A percentile compares a stretch with the other conserved stretches of the same genome.
These are phyloP conservation scores for Sphenopsis melanotis DNA, from an alignment of 2,797 vertebrate genomes.

Conservation along the genomic window DNA sequence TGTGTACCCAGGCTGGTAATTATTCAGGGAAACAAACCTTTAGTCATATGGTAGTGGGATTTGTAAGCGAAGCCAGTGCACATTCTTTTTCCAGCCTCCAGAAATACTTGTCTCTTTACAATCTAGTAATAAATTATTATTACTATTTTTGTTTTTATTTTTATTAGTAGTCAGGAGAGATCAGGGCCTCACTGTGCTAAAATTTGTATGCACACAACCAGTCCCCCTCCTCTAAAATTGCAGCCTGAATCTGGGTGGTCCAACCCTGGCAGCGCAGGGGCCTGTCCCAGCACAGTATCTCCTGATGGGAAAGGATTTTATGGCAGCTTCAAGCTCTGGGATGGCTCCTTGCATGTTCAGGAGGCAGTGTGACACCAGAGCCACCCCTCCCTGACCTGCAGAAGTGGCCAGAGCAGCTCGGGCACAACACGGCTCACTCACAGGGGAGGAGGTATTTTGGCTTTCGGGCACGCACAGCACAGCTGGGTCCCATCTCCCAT, in stretches of 20 bases:
- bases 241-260: slow-evolving; percentile 37
- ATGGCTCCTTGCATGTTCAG: fast-evolving
- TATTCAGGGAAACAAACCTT: background rate
- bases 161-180: slow-evolving; percentile 28
- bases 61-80: background rate
- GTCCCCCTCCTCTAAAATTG: background rate
- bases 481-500: slow-evolving; percentile 48
- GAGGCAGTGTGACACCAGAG: background rate
- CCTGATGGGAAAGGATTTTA: background rate
- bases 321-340: background rate
- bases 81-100: background rate
- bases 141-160: slow-evolving; percentile 28
- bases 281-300: background rate
- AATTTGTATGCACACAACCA: background rate
- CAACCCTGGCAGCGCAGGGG: background rate
- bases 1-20: slow-evolving; percentile 3
- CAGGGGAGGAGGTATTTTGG: background rate
- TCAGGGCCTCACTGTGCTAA: background rate
- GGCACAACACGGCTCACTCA: background rate
- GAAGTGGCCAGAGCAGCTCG: background rate
- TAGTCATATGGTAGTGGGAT: background rate
- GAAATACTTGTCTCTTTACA: slow-evolving; percentile 8
- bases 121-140: background rate
- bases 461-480: slow-evolving; percentile 24
- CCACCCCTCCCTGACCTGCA: background rate